A percentile compares a stretch with the other conserved stretches of the same genome.
These are phyloP conservation scores for Euzophera pinguis DNA, from an alignment of 2,888 invertebrate species.

Conservation along the genomic window DNA sequence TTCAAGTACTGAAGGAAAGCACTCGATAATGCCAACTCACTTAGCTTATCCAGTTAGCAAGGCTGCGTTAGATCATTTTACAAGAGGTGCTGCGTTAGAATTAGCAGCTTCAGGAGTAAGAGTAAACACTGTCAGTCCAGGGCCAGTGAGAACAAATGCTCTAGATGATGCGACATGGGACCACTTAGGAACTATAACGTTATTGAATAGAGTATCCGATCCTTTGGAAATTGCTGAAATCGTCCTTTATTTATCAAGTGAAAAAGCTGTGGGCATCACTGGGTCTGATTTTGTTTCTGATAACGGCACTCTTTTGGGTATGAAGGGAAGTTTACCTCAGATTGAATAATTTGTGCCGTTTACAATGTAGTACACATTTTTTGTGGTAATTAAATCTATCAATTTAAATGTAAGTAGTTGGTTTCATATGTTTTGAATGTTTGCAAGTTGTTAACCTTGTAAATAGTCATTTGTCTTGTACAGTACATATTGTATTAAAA, in stretches of 20 bases:
- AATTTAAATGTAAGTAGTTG: too few relatives aligned
- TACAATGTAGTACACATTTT: too few relatives aligned
- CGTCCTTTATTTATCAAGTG: conserved; percentile 27
- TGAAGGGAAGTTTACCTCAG: too few relatives aligned
- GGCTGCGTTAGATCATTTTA: conserved; percentile 35
- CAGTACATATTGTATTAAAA: too few relatives aligned
- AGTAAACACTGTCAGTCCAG: conserved; percentile 83
- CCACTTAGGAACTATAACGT: conserved; percentile 12
- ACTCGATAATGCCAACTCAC: background rate
- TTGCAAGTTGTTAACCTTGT: too few relatives aligned
- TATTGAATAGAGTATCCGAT: conserved; percentile 21
- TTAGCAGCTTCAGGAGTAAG: conserved; percentile 31
- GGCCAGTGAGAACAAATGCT: conserved; percentile 36
- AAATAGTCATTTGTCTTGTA: too few relatives aligned
- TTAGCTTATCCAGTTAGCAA: conserved; percentile 30
- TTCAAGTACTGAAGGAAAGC: conserved; percentile 22
- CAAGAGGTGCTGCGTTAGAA: conserved; percentile 31
- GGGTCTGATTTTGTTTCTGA: conserved; percentile 26
- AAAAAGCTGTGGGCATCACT: conserved; percentile 28
- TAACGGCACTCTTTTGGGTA: conserved; percentile 3
- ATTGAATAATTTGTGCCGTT: too few relatives aligned
- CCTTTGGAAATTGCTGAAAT: conserved; percentile 29
- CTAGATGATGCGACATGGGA: conserved; percentile 27
- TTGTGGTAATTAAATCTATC: too few relatives aligned
- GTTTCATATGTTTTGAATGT: too few relatives aligned